phyloP scores from a whole-genome alignment of 1,140 invertebrate genomes.

The Zaprionus kolodkinae region DNA sequence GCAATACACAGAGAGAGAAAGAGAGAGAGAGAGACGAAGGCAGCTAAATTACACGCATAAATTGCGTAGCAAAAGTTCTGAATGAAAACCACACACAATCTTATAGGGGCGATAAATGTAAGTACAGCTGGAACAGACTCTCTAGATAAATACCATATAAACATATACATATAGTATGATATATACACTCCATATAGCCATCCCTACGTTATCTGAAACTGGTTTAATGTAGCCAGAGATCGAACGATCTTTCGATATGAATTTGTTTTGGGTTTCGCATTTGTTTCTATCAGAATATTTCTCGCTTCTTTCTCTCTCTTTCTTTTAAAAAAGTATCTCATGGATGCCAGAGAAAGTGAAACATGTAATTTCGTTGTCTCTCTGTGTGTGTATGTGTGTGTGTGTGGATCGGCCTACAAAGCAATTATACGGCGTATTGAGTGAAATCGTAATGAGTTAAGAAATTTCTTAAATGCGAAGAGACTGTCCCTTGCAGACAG shows the following conservation, averaged over 20 bases:
- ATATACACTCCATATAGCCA: not conserved
- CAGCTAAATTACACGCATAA: constrained; percentile 74
- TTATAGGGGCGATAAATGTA: constrained; percentile 66
- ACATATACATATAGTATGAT: not conserved
- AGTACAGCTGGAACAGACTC: constrained; percentile 47
- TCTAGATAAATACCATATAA: constrained; percentile 2
- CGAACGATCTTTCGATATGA: not conserved
- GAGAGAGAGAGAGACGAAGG: constrained; percentile 11
- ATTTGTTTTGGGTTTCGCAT: not conserved
- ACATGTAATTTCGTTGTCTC: constrained; percentile 66
- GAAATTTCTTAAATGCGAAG: constrained; percentile 70
- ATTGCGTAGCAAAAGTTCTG: constrained; percentile 75
- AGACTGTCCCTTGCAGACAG: too few relatives aligned
- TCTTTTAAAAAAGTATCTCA: constrained; percentile 20
- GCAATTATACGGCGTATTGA: constrained; percentile 72
- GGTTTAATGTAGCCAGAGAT: constrained; percentile 9
- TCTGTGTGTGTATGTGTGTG: constrained; percentile 29
- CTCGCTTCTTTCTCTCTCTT: not conserved
- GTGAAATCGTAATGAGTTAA: constrained; percentile 80
- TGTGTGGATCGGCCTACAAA: constrained; percentile 63
- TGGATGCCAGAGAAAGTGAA: constrained; percentile 74
- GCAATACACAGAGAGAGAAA: constrained; percentile 5
- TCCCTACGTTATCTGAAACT: constrained; percentile 31
- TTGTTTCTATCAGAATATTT: constrained; percentile 9
- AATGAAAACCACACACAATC: constrained; percentile 58